Conservation (phyloP, 2,888 invertebrate species). For the Pedicia rivosa region DNA sequence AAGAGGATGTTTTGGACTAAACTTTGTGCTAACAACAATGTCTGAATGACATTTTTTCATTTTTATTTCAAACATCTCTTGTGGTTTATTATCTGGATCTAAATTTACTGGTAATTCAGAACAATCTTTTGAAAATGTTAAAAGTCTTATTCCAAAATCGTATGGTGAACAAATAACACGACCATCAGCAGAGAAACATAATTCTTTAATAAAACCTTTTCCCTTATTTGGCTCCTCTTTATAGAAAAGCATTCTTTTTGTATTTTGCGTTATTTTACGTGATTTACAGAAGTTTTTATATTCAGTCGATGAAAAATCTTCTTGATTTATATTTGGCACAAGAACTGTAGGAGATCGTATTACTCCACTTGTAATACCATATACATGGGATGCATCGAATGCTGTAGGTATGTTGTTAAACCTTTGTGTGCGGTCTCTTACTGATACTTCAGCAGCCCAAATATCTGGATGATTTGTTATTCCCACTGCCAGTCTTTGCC, state of each 20-base stretch:
- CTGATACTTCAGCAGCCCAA: constrained; percentile 30
- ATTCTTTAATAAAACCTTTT: constrained; percentile 83
- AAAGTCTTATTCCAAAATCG: constrained; percentile 68
- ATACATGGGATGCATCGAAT: constrained; percentile 26
- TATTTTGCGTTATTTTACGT: constrained; percentile 34
- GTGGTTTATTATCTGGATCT: constrained; percentile 33
- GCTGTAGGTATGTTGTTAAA: too few species aligned
- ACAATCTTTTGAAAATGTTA: constrained; percentile 63
- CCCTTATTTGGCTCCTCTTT: constrained; percentile 77
- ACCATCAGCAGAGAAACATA: constrained; percentile 82
- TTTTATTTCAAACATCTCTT: constrained; percentile 45
- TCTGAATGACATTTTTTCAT: constrained; percentile 57
- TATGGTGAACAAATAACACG: constrained; percentile 82
- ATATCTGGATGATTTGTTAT: constrained; percentile 23
- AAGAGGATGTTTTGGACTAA: constrained; percentile 72
- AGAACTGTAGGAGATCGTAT: neutral
- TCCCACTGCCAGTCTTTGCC: neutral
- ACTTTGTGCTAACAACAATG: constrained; percentile 77
- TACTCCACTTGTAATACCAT: constrained; percentile 28
- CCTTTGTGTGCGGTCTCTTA: constrained; percentile 25
- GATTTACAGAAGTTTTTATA: neutral
- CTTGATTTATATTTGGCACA: constrained; percentile 15
- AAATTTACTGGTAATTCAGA: constrained; percentile 56
- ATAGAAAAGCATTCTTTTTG: constrained; percentile 65
- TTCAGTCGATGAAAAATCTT: constrained; percentile 12